Conservation (phyloP, 2,113 vertebrate genomes). For the Nothocercus nigrocapillus region DNA sequence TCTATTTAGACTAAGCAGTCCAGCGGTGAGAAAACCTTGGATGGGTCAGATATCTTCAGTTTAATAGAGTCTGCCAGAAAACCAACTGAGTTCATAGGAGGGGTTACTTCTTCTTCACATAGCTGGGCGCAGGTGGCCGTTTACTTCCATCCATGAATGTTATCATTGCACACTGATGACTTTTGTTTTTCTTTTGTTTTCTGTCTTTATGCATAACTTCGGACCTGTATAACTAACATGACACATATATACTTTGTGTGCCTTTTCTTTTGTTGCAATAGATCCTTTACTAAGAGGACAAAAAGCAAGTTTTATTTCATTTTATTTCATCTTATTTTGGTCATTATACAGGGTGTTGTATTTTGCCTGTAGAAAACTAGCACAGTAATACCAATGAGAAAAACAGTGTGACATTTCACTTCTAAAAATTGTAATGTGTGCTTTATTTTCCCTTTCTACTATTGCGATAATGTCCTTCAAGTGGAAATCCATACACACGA, state of each 20-base stretch:
- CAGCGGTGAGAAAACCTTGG: conserved; percentile 81
- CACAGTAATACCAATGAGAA: neutral
- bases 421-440: neutral
- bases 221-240: neutral
- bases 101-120: conserved; percentile 83
- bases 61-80: conserved; percentile 84
- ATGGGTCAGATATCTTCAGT: conserved; percentile 85
- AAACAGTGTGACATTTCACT: neutral
- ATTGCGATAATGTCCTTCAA: neutral
- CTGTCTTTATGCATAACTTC: neutral
- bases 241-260: neutral
- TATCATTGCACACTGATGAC: neutral
- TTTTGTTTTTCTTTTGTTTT: neutral
- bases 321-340: neutral
- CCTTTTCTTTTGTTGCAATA: neutral
- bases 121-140: conserved; percentile 88
- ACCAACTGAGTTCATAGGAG: conserved; percentile 90
- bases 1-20: conserved; percentile 86
- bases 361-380: conserved; percentile 50
- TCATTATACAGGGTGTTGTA: conserved; percentile 10
- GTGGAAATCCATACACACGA: accelerated
- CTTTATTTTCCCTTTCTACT: neutral
- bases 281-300: neutral
- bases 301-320: neutral
- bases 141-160: conserved; percentile 55